These are phyloP conservation scores for Sycophila sp. DNA, from an alignment of 1,140 invertebrate genomes.

Conservation along the genomic window DNA sequence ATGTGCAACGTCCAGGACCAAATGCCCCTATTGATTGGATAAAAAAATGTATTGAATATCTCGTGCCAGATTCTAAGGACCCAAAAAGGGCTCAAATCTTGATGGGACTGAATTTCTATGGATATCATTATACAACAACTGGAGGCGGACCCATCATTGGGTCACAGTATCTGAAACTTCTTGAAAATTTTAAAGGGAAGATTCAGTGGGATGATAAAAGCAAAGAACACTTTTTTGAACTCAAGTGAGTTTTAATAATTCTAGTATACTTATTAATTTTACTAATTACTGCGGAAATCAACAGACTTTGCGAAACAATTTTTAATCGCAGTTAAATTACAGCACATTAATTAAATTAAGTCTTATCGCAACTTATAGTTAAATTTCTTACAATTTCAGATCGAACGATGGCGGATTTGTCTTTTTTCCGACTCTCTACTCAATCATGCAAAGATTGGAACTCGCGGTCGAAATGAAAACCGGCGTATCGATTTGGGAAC, in stretches of 20 bases:
- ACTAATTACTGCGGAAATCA: no score
- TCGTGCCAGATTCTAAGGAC: conserved; percentile 73
- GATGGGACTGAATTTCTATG: conserved; percentile 94
- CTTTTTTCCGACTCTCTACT: conserved; percentile 90
- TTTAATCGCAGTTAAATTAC: no score
- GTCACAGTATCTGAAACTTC: conserved; percentile 77
- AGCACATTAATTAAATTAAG: conserved; percentile 16
- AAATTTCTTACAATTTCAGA: neutral
- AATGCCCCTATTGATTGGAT: conserved; percentile 90
- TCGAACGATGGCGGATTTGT: conserved; percentile 70
- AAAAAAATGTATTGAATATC: conserved; percentile 78
- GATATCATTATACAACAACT: conserved; percentile 83
- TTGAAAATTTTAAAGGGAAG: conserved; percentile 77
- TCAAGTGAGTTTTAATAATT: conserved; percentile 73
- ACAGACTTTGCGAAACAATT: no score
- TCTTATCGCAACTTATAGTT: neutral
- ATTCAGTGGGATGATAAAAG: conserved; percentile 81
- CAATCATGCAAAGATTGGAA: conserved; percentile 82
- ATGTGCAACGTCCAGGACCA: conserved; percentile 82
- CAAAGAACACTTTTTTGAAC: conserved; percentile 87
- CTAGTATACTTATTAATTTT: no score
- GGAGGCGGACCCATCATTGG: conserved; percentile 83
- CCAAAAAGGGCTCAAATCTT: conserved; percentile 81
- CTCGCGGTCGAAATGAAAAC: conserved; percentile 82
- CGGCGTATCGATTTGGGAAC: conserved; percentile 93